These are phyloP conservation scores for Euclidia mi DNA, from an alignment of 2,888 invertebrate genomes.

Conservation along the genomic window DNA sequence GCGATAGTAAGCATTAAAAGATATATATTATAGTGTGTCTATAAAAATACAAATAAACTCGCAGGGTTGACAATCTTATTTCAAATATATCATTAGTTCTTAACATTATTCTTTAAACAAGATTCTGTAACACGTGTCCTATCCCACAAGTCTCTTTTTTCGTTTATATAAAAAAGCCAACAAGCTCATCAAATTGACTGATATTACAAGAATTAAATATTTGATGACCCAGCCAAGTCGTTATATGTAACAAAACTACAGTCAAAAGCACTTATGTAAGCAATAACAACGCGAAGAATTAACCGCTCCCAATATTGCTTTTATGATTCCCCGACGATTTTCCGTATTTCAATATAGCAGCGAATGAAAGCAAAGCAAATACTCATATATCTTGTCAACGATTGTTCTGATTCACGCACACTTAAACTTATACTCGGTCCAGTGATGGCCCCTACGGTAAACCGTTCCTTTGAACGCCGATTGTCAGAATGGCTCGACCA, in stretches of 20 bases:
- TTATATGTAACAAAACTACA: slow-evolving; percentile 1
- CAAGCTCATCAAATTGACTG: no score
- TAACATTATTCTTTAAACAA: no score
- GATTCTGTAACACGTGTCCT: no score
- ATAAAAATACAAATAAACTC: no score
- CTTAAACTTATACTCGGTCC: slow-evolving; percentile 14
- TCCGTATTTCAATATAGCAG: slow-evolving; percentile 14
- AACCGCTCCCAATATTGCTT: slow-evolving; percentile 8
- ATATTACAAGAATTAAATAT: not conserved
- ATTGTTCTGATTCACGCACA: slow-evolving; percentile 17
- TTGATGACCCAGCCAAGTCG: not conserved
- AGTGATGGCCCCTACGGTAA: slow-evolving; percentile 9
- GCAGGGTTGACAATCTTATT: no score
- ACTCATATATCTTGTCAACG: slow-evolving; percentile 20
- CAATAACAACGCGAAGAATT: slow-evolving; percentile 9
- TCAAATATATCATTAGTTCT: no score
- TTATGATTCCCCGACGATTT: slow-evolving; percentile 11
- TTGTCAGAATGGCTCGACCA: not conserved
- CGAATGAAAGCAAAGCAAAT: slow-evolving; percentile 14
- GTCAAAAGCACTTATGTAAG: slow-evolving; percentile 5
- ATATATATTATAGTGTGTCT: no score
- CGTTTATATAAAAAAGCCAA: no score
- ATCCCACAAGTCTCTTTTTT: no score
- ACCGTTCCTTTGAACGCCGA: slow-evolving; percentile 5
- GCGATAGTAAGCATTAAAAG: no score